Conservation (phyloP, 1,140 invertebrate genomes). For the Drosophila pachea region DNA sequence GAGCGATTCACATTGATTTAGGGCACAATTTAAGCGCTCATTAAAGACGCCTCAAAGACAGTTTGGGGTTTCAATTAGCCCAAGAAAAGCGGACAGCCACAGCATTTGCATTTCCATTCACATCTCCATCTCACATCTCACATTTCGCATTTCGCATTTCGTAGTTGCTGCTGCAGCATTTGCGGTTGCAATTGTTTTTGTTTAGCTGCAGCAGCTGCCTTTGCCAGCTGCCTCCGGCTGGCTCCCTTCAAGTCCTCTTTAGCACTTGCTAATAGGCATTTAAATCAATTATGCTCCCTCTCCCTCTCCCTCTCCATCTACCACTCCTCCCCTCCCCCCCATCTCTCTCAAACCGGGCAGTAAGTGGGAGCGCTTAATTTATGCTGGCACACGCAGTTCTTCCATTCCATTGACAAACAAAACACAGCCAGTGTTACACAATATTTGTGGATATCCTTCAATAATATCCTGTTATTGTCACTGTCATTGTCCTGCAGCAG, state of each 20-base stretch:
- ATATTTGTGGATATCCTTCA: constrained; percentile 27
- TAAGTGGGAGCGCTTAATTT: too few species aligned
- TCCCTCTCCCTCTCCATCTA: background rate
- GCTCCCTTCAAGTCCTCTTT: constrained; percentile 57
- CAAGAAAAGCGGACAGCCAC: constrained; percentile 42
- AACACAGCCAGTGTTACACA: constrained; percentile 26
- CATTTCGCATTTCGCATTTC: constrained; percentile 1
- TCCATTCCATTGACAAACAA: constrained; percentile 17
- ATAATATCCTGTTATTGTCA: constrained; percentile 9
- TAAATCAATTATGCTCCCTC: constrained; percentile 51
- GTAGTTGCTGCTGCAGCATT: constrained; percentile 5
- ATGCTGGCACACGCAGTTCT: constrained; percentile 58
- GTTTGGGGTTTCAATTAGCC: constrained; percentile 50
- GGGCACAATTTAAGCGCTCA: constrained; percentile 21
- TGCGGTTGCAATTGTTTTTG: constrained; percentile 40
- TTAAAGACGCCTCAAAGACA: constrained; percentile 27
- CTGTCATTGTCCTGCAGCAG: constrained; percentile 7
- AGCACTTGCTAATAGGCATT: constrained; percentile 68
- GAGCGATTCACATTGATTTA: constrained; percentile 17
- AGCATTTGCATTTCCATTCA: constrained; percentile 39
- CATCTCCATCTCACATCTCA: too few species aligned
- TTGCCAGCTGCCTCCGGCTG: constrained; percentile 17
- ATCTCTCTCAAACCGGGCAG: too few species aligned
- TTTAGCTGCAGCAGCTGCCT: constrained; percentile 16
- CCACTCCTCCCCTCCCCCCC: background rate